Conservation (phyloP, 2,888 invertebrate species). For the Griposia aprilina region DNA sequence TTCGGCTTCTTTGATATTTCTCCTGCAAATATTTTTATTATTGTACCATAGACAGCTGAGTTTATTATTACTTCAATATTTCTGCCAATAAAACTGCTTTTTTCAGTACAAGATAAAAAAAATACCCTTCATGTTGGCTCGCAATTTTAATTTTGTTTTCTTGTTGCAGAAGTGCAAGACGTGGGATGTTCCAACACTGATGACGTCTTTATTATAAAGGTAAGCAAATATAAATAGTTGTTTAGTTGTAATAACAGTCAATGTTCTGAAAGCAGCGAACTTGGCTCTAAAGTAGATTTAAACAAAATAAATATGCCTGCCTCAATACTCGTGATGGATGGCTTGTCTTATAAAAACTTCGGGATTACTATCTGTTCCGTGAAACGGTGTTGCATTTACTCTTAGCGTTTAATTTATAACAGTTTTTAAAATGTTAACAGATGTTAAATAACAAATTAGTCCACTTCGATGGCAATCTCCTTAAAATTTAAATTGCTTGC, state of each 20-base stretch:
- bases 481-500: constrained; percentile 47
- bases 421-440: constrained; percentile 60
- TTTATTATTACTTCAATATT: constrained; percentile 54
- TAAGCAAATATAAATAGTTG: constrained; percentile 67
- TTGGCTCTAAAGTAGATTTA: constrained; percentile 19
- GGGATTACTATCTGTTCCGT: constrained; percentile 72
- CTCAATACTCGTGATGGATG: constrained; percentile 63
- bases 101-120: constrained; percentile 40
- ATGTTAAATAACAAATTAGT: constrained; percentile 65
- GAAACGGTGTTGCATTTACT: constrained; percentile 65
- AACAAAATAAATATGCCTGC: constrained; percentile 47
- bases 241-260: constrained; percentile 32
- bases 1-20: constrained; percentile 73
- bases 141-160: constrained; percentile 62
- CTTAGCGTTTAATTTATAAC: constrained; percentile 59
- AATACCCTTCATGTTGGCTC: constrained; percentile 31
- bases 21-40: constrained; percentile 60
- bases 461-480: constrained; percentile 63
- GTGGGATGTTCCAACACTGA: constrained; percentile 82
- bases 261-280: constrained; percentile 8
- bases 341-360: constrained; percentile 62
- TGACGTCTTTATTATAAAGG: constrained; percentile 81
- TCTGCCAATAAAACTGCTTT: constrained; percentile 47
- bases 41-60: constrained; percentile 65
- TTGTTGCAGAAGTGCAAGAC: constrained; percentile 88